Conservation (phyloP, 2,113 vertebrate species). For the Myotis yumanensis region DNA sequence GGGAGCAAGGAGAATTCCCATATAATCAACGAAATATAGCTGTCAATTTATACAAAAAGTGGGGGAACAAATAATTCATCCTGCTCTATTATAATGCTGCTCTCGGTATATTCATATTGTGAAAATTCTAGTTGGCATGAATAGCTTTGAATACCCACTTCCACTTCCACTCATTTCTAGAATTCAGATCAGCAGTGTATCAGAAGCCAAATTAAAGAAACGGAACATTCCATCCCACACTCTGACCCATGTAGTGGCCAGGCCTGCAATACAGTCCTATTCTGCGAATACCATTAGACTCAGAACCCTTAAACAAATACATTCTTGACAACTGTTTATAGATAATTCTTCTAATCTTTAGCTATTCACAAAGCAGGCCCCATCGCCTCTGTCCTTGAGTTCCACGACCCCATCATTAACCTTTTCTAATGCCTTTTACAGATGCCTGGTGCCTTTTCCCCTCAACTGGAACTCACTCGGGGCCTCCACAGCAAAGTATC, state of each 20-base stretch:
- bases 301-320: conserved; percentile 54
- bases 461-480: not conserved
- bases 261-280: not conserved
- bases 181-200: not conserved
- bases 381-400: not conserved
- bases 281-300: not conserved
- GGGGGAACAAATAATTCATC: not conserved
- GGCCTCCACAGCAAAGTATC: not conserved
- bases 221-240: not conserved
- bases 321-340: conserved; percentile 35
- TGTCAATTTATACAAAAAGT: not conserved
- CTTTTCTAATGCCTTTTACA: not conserved
- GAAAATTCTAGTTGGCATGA: not conserved
- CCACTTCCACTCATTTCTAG: not conserved
- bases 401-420: not conserved
- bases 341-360: conserved; percentile 44
- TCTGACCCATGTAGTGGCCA: not conserved
- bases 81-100: not conserved
- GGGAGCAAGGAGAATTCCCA: not conserved
- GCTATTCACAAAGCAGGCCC: not conserved
- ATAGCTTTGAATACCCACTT: not conserved
- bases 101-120: not conserved
- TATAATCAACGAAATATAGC: not conserved
- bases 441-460: not conserved
- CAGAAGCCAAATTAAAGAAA: conserved; percentile 30